These are phyloP conservation scores for Dendrophyllia cribrosa DNA, from an alignment of 64 coral and sea anemone genomes.

Conservation along the genomic window DNA sequence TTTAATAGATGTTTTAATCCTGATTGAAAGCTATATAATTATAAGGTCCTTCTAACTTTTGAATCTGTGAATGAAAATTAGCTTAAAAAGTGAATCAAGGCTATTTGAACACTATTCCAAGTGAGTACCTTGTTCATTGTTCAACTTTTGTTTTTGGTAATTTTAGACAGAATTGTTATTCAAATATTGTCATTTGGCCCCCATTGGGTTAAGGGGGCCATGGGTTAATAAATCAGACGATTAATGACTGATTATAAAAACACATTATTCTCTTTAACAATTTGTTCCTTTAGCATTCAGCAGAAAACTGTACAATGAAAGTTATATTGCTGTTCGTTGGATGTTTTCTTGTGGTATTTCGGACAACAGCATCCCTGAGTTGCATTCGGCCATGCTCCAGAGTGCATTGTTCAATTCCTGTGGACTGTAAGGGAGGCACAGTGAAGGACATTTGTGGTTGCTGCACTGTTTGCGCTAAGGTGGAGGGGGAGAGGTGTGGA, in stretches of 20 bases:
- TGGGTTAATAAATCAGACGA: no score
- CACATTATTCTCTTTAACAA: not conserved
- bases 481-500: conserved; percentile 51
- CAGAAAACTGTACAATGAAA: not conserved
- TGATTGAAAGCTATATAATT: no score
- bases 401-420: not conserved
- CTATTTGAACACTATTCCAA: no score
- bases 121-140: no score
- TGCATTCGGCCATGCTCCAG: conserved; percentile 10
- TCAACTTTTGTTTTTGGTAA: no score
- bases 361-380: not conserved
- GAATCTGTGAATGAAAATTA: no score
- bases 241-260: not conserved
- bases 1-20: no score
- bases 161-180: no score
- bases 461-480: conserved; percentile 57
- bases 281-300: not conserved
- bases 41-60: no score
- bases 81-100: no score
- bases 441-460: conserved; percentile 36
- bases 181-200: no score
- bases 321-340: not conserved
- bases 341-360: not conserved
- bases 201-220: no score
- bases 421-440: conserved; percentile 38